Evolutionary conservation across 1,140 invertebrate genomes (phyloP).

Genomic region (Drosophila ironensis): DNA sequence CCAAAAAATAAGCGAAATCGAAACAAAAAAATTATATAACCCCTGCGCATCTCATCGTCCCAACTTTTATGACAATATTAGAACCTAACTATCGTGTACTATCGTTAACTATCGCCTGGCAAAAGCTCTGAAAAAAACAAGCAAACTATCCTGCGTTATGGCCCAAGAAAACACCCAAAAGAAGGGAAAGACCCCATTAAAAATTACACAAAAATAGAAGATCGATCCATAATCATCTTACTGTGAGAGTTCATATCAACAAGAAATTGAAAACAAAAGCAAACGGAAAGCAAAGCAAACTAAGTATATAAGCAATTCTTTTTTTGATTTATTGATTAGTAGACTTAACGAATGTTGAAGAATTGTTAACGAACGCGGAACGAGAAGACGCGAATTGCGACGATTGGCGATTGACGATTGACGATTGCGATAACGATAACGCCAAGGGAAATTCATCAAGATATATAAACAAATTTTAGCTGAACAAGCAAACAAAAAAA

Average conservation of each 20-base stretch:
- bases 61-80: conserved; percentile 76
- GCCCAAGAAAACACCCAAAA: conserved; percentile 11
- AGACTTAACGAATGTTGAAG: conserved; percentile 45
- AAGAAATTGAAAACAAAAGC: conserved; percentile 24
- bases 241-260: conserved; percentile 77
- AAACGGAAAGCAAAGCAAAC: conserved; percentile 4
- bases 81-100: conserved; percentile 64
- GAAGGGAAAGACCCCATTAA: conserved; percentile 5
- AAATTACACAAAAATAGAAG: background rate
- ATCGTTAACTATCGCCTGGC: conserved; percentile 42
- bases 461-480: conserved; percentile 39
- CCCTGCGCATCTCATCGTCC: conserved; percentile 21
- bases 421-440: conserved; percentile 27
- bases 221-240: conserved; percentile 45
- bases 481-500: conserved; percentile 24
- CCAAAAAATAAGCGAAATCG: conserved; percentile 4
- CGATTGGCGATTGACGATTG: conserved; percentile 8
- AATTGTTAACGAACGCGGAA: conserved; percentile 29
- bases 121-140: conserved; percentile 14
- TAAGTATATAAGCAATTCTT: conserved; percentile 26
- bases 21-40: conserved; percentile 4
- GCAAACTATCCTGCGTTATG: conserved; percentile 31
- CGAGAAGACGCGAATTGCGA: background rate
- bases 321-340: conserved; percentile 73
- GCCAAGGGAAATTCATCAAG: conserved; percentile 29